Conservation (phyloP, 2,797 vertebrate species). For the Jordanella pulchra region DNA sequence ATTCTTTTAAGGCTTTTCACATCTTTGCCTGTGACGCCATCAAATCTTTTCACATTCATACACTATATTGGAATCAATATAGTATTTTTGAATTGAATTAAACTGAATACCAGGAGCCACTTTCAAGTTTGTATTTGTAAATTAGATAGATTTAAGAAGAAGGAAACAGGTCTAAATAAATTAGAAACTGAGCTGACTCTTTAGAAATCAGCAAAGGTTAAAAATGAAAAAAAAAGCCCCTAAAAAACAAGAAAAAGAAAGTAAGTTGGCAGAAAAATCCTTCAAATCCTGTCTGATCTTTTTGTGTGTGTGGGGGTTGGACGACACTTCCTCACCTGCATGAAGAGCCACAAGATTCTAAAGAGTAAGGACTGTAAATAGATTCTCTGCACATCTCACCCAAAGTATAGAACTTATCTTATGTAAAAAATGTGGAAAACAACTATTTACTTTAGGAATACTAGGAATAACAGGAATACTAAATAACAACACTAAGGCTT, state of each 20-base stretch:
- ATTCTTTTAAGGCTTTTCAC: no score
- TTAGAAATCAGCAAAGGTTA: constrained; percentile 52
- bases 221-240: constrained; percentile 29
- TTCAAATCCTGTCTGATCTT: constrained; percentile 33
- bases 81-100: no score
- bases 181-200: constrained; percentile 27
- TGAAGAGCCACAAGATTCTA: constrained; percentile 38
- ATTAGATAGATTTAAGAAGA: constrained; percentile 21
- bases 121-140: neutral
- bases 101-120: neutral
- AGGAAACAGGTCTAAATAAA: constrained; percentile 8
- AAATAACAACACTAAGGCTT: constrained; percentile 1
- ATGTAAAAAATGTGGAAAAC: constrained; percentile 14
- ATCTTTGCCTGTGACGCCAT: no score
- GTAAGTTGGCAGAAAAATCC: constrained; percentile 22
- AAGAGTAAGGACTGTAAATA: constrained; percentile 45
- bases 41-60: no score
- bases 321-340: constrained; percentile 34
- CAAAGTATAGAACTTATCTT: constrained; percentile 31
- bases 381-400: constrained; percentile 40
- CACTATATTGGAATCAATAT: no score
- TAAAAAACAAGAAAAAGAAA: constrained; percentile 14
- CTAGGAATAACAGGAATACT: neutral
- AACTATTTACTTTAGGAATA: neutral
- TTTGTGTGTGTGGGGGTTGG: neutral